Percentiles rank a stretch among this genome's conserved stretches.
Conservation (phyloP, 2,113 vertebrate genomes). For the Micronisus gabar region DNA sequence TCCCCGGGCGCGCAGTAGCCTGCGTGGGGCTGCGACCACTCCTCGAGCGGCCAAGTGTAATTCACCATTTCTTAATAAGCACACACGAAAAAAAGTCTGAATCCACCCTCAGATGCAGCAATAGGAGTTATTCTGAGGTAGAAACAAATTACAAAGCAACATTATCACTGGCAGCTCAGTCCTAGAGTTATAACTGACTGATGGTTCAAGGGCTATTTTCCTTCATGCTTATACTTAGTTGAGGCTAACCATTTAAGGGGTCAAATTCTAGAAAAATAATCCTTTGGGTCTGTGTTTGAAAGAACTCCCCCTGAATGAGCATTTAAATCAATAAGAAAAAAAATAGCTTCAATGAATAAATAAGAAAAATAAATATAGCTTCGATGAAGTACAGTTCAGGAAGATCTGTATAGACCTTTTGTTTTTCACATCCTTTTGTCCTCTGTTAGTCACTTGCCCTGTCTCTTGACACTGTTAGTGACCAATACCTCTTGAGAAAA, state of each 20-base stretch:
- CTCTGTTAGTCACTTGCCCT: not conserved
- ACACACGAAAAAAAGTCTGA: not conserved
- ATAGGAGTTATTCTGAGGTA: not conserved
- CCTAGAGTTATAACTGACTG: too few species aligned
- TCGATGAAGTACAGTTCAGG: not conserved
- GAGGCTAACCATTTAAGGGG: too few species aligned
- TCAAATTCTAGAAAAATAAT: too few species aligned
- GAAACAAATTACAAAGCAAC: not conserved
- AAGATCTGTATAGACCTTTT: not conserved
- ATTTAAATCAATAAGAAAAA: too few species aligned
- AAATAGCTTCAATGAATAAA: not conserved
- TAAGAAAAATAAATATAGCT: not conserved
- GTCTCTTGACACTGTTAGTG: not conserved
- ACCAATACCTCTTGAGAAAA: not conserved
- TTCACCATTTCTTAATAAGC: not conserved
- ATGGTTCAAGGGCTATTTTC: too few species aligned
- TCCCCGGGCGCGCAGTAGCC: accelerated
- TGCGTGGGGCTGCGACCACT: not conserved
- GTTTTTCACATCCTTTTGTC: not conserved
- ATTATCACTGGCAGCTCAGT: too few species aligned
- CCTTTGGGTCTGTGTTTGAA: not conserved
- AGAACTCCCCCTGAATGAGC: too few species aligned
- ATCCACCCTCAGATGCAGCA: not conserved
- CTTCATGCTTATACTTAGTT: too few species aligned
- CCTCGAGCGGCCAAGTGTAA: not conserved